Percentiles rank a stretch among this genome's conserved stretches.
Evolutionary conservation across 2,113 vertebrate species (phyloP).

Genomic region (Lagopus leucura): DNA sequence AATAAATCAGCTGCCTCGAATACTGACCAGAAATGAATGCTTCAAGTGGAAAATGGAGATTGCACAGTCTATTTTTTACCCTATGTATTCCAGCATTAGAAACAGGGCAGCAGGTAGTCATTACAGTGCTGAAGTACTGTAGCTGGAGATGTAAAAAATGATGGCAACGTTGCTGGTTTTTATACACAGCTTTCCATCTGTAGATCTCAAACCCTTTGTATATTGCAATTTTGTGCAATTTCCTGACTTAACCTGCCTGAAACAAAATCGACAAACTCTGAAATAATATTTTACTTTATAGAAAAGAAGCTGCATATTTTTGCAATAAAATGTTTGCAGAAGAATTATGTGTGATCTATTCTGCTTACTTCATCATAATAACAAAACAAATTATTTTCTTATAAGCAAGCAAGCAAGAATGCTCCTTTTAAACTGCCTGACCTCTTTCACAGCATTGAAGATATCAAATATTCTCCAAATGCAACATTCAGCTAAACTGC

Average conservation of each 20-base stretch:
- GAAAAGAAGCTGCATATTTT: slow-evolving; percentile 24
- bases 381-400: slow-evolving; percentile 25
- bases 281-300: slow-evolving; percentile 17
- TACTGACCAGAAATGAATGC: background rate
- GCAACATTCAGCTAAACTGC: background rate
- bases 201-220: slow-evolving; percentile 31
- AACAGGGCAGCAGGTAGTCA: background rate
- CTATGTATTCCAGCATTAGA: background rate
- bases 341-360: slow-evolving; percentile 14
- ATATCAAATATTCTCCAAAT: slow-evolving; percentile 35
- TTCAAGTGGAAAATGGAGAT: slow-evolving; percentile 6
- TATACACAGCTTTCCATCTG: slow-evolving; percentile 11
- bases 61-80: background rate
- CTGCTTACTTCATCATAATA: slow-evolving; percentile 8
- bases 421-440: slow-evolving; percentile 30
- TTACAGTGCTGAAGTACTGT: background rate
- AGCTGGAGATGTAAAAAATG: slow-evolving; percentile 21
- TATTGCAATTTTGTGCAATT: slow-evolving; percentile 51
- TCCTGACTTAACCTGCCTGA: slow-evolving; percentile 21
- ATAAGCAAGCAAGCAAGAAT: slow-evolving; percentile 15
- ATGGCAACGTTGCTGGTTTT: background rate
- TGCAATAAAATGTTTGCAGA: slow-evolving; percentile 31
- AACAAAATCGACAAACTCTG: slow-evolving; percentile 9
- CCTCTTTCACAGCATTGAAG: slow-evolving; percentile 5
- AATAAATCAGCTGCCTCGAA: background rate